A percentile compares a stretch with the other conserved stretches of the same genome.
phyloP scores from a whole-genome alignment of 92 coral and sea anemone genomes.

The Zoanthus gigantus region DNA sequence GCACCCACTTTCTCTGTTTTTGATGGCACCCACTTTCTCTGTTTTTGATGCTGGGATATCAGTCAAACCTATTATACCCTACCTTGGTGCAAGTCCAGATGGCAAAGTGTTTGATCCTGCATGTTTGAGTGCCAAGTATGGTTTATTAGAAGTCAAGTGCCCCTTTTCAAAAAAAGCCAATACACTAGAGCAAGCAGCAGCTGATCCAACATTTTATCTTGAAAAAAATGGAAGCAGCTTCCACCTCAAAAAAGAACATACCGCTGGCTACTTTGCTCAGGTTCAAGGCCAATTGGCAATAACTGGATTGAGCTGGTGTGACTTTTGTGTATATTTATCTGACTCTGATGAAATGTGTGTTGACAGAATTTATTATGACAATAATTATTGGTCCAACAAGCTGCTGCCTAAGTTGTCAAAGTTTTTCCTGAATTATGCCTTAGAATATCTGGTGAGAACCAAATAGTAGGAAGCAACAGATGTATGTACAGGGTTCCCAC shows the following conservation, averaged over 20 bases:
- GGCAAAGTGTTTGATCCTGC: slow-evolving; percentile 75
- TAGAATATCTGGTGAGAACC: slow-evolving; percentile 1
- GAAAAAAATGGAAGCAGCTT: neutral
- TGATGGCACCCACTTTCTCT: neutral
- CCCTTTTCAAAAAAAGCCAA: slow-evolving; percentile 51
- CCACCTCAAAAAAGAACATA: slow-evolving; percentile 43
- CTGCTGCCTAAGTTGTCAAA: slow-evolving; percentile 47
- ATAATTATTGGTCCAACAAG: slow-evolving; percentile 17
- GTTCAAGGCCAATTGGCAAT: slow-evolving; percentile 65
- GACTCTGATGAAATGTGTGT: slow-evolving; percentile 51
- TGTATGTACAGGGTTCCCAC: slow-evolving; percentile 51
- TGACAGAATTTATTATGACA: slow-evolving; percentile 47
- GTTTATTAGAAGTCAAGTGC: slow-evolving; percentile 61
- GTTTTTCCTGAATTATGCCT: slow-evolving; percentile 37
- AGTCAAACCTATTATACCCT: neutral
- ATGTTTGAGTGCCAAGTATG: slow-evolving; percentile 28
- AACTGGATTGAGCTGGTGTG: slow-evolving; percentile 62
- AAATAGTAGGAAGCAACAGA: slow-evolving; percentile 35
- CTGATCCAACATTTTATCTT: slow-evolving; percentile 44
- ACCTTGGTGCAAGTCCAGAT: slow-evolving; percentile 73
- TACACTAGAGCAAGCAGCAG: slow-evolving; percentile 47
- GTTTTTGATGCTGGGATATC: neutral
- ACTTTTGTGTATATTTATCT: slow-evolving; percentile 54
- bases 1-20: neutral
- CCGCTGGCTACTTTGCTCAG: slow-evolving; percentile 56